Evolutionary conservation across 2,888 invertebrate species (phyloP).

Genomic region (Cantharis rustica): DNA sequence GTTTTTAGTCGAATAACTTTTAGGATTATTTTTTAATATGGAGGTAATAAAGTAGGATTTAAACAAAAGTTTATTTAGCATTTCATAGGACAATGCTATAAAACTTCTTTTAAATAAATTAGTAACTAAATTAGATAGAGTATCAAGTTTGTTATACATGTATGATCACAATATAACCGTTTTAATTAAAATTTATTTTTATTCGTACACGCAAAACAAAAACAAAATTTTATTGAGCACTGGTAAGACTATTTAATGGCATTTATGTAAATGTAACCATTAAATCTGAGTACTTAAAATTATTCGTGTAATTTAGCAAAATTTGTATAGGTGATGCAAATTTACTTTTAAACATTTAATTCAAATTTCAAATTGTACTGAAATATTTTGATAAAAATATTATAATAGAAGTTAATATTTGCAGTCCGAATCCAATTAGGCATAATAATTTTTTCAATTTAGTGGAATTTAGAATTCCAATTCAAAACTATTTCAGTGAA

Average conservation of each 20-base stretch:
- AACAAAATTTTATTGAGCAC: not conserved
- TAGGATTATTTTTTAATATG: not conserved
- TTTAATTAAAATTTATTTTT: not conserved
- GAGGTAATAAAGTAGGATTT: not conserved
- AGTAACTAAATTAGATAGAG: not conserved
- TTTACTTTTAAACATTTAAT: not conserved
- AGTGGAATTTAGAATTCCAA: too few species aligned
- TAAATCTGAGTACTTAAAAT: not conserved
- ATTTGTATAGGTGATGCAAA: not conserved
- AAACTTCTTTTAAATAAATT: not conserved
- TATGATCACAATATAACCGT: not conserved
- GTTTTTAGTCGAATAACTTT: not conserved
- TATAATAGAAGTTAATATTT: not conserved
- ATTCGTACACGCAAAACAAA: not conserved
- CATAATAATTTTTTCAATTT: not conserved
- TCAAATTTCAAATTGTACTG: not conserved
- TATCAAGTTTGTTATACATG: not conserved
- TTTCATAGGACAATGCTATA: not conserved
- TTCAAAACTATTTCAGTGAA: too few species aligned
- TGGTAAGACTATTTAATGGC: not conserved
- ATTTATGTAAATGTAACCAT: not conserved
- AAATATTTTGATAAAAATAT: not conserved
- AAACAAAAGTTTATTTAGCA: too few species aligned
- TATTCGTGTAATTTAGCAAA: not conserved
- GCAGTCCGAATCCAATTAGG: not conserved